Evolutionary conservation across 2,888 invertebrate genomes (phyloP).

Genomic region (Deroplatys truncata): DNA sequence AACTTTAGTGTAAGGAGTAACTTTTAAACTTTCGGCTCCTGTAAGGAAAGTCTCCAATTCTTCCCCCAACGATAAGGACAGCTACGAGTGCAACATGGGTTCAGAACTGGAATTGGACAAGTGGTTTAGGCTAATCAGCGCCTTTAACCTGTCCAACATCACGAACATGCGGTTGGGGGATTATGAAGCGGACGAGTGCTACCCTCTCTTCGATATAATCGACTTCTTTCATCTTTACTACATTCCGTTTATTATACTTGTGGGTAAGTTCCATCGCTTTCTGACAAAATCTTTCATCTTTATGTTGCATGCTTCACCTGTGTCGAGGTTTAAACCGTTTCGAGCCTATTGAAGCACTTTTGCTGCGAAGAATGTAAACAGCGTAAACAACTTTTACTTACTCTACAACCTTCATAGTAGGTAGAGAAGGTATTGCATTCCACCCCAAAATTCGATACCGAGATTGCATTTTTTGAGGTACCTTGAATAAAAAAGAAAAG

Average conservation of each 20-base stretch:
- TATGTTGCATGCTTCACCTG: background rate
- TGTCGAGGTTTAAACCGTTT: background rate
- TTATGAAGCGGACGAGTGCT: constrained; percentile 25
- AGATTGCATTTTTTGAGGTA: too few species aligned
- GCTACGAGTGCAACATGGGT: background rate
- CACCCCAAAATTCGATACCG: too few species aligned
- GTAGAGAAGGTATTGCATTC: too few species aligned
- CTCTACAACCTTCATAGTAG: too few species aligned
- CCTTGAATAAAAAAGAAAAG: too few species aligned
- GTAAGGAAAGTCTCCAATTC: too few species aligned
- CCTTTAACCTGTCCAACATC: background rate
- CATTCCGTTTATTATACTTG: constrained; percentile 54
- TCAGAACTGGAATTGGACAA: background rate
- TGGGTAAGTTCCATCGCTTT: constrained; percentile 39
- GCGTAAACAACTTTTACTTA: too few species aligned
- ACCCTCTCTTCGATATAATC: constrained; percentile 40
- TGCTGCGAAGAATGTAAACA: too few species aligned
- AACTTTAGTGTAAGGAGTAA: too few species aligned
- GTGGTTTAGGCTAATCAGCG: background rate
- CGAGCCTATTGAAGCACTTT: too few species aligned
- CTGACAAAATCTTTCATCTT: background rate
- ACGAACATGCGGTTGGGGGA: background rate
- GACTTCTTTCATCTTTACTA: constrained; percentile 53
- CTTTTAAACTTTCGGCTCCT: too few species aligned
- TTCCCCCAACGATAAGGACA: too few species aligned